phyloP scores from a whole-genome alignment of 2,797 vertebrate species.

The Acipenser ruthenus region DNA sequence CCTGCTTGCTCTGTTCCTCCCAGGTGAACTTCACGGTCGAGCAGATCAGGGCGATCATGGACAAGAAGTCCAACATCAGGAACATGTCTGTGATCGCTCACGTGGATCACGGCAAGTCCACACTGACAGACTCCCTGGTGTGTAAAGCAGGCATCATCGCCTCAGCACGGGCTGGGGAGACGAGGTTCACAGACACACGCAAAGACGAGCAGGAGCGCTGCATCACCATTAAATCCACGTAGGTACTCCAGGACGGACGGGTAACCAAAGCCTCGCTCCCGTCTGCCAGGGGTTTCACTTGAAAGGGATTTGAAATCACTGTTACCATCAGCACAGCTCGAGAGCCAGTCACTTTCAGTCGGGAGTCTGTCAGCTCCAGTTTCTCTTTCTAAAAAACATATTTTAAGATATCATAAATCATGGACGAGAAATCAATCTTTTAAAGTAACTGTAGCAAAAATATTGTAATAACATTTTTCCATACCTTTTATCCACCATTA shows the following conservation, averaged over 20 bases:
- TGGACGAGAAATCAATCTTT: too few species aligned
- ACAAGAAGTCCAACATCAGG: constrained; percentile 31
- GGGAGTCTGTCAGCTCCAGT: too few species aligned
- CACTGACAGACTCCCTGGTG: constrained; percentile 19
- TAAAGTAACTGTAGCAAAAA: too few species aligned
- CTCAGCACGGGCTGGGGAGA: constrained; percentile 20
- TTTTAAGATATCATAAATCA: too few species aligned
- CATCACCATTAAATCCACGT: constrained; percentile 73
- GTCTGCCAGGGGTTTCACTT: too few species aligned
- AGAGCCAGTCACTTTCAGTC: too few species aligned
- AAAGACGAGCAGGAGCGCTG: constrained; percentile 70
- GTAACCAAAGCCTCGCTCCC: too few species aligned
- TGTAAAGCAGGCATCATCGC: constrained; percentile 21
- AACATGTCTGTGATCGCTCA: constrained; percentile 30
- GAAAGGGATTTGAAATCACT: too few species aligned
- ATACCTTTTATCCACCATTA: too few species aligned
- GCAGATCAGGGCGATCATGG: constrained; percentile 23
- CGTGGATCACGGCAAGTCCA: constrained; percentile 27
- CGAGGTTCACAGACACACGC: constrained; percentile 63
- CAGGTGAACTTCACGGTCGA: constrained; percentile 30
- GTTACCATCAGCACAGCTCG: too few species aligned
- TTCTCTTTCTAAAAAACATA: too few species aligned
- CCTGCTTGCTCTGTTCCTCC: not conserved
- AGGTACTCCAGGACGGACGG: constrained; percentile 20
- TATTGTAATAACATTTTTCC: too few species aligned